A percentile compares a stretch with the other conserved stretches of the same genome.
Conservation (phyloP, 2,113 vertebrate genomes). For the Zosterops hypoxanthus region DNA sequence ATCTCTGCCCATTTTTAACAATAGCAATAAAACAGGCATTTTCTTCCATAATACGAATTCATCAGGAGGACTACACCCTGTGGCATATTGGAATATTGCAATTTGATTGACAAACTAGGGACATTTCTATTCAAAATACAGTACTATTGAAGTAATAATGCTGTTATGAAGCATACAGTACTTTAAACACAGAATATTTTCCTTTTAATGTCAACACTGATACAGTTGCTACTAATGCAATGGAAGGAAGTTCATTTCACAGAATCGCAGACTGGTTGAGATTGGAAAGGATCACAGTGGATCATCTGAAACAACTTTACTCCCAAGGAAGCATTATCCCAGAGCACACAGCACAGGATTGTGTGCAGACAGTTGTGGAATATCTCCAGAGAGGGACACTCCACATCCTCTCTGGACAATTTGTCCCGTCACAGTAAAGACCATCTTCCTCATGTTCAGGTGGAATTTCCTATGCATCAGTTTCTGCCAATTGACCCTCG, state of each 20-base stretch:
- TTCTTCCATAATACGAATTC: not conserved
- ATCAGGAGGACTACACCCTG: not conserved
- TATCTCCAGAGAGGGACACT: not conserved
- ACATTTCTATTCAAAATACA: not conserved
- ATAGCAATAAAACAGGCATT: not conserved
- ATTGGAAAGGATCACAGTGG: too few species aligned
- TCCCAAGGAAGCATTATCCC: not conserved
- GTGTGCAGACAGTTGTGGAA: not conserved
- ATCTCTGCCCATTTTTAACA: not conserved
- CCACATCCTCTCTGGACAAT: too few species aligned
- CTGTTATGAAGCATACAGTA: not conserved
- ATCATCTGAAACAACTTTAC: not conserved
- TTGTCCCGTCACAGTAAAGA: too few species aligned
- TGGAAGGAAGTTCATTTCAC: not conserved
- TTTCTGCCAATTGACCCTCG: not conserved
- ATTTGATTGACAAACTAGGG: not conserved
- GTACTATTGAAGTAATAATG: not conserved
- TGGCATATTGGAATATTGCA: not conserved
- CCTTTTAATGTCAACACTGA: not conserved
- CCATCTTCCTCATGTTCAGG: too few species aligned
- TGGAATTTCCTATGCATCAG: too few species aligned
- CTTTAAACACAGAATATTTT: not conserved
- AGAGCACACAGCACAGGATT: not conserved
- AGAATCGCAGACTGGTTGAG: not conserved
- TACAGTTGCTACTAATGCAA: not conserved